These are phyloP conservation scores for Clarias batrachus DNA, from an alignment of 2,113 vertebrate species.

Conservation along the genomic window DNA sequence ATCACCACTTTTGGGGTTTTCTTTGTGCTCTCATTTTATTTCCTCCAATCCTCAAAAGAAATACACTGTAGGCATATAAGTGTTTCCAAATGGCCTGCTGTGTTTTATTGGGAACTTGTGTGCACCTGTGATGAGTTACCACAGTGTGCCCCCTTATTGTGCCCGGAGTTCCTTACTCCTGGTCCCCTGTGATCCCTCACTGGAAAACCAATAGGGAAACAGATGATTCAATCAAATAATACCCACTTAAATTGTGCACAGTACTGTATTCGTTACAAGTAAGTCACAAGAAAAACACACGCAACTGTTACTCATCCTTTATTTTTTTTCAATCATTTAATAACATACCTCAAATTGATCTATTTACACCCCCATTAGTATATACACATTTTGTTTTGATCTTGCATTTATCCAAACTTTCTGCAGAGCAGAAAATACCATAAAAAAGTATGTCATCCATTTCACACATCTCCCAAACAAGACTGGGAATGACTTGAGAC, in stretches of 20 bases:
- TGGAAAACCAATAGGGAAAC: too few species aligned
- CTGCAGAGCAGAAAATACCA: conserved; percentile 12
- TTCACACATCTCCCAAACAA: neutral
- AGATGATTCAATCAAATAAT: neutral
- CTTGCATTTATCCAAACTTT: conserved; percentile 16
- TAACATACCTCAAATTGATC: conserved; percentile 1
- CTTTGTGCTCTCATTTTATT: too few species aligned
- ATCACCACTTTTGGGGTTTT: too few species aligned
- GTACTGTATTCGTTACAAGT: neutral
- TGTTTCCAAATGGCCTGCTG: too few species aligned
- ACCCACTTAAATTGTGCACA: neutral
- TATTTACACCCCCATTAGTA: conserved; percentile 25
- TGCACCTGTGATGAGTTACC: too few species aligned
- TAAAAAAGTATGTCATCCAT: conserved; percentile 6
- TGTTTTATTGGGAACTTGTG: too few species aligned
- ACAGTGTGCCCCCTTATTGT: too few species aligned
- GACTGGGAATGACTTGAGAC: conserved; percentile 9
- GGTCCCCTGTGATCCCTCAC: too few species aligned
- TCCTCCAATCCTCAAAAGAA: too few species aligned
- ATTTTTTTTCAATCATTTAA: conserved; percentile 23
- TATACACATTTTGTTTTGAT: conserved; percentile 27
- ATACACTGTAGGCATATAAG: too few species aligned
- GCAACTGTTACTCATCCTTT: conserved; percentile 15
- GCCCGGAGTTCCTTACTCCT: too few species aligned
- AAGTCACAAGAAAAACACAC: neutral